phyloP scores from a whole-genome alignment of 2,888 invertebrate genomes.

The Mesorhabditis sp. region DNA sequence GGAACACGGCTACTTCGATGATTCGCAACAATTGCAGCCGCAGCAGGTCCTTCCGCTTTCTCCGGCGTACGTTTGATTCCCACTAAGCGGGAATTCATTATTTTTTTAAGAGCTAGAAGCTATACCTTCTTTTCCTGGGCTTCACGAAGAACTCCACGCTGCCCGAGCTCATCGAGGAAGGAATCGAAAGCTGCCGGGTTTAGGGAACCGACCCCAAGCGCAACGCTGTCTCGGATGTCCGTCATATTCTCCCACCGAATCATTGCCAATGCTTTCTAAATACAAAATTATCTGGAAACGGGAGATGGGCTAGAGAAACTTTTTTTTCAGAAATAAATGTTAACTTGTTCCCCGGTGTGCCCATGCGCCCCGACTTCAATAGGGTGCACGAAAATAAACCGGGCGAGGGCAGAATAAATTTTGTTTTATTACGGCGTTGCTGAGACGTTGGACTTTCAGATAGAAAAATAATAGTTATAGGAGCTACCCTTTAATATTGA shows the following conservation, averaged over 20 bases:
- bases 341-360: no score
- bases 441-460: no score
- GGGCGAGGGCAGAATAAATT: no score
- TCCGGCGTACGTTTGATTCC: constrained; percentile 88
- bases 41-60: constrained; percentile 83
- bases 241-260: constrained; percentile 80
- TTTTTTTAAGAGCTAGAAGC: neutral
- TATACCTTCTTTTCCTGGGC: constrained; percentile 63
- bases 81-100: constrained; percentile 13
- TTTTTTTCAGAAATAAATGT: no score
- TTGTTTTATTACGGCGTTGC: no score
- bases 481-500: no score
- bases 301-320: neutral
- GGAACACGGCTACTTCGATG: constrained; percentile 77
- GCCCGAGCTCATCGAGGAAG: constrained; percentile 87
- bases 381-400: no score
- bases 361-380: no score
- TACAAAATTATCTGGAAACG: neutral
- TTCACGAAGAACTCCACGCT: constrained; percentile 76
- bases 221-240: constrained; percentile 89
- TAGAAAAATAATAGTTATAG: no score
- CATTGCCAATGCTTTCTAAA: constrained; percentile 75
- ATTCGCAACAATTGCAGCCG: constrained; percentile 85
- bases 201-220: constrained; percentile 79
- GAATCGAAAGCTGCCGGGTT: constrained; percentile 94